Evolutionary conservation across 35 echinoderm and acorn worm genomes (phyloP), one percentile per base, ranked within the genome.

Genomic region (Apostichopus japonicus): DNA sequence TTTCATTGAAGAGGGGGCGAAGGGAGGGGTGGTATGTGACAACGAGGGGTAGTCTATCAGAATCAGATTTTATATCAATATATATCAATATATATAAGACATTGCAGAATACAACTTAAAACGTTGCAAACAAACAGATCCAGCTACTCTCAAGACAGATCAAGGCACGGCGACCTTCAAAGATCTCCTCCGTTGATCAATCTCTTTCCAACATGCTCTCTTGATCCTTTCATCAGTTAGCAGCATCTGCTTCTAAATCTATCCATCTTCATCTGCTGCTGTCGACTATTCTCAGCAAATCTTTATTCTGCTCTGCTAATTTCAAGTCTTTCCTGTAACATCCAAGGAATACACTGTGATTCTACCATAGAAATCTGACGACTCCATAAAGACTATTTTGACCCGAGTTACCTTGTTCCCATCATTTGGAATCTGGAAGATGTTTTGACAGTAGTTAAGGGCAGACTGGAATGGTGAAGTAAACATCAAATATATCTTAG

Each of bases 301-400:
- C 33, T 44, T 44, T 44, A 44, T 44, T 44, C 33, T 44, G 33
- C 33, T 44, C 2, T 44, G 33, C 4, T 75, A 44, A 44, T 44
- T 44, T 89, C 86, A 89, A 13, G 61, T 89, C 56, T 73, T 89
- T 24, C 86, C 86, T 4, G 72, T 33, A 63, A 89, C 59, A 89
- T 89, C 86, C 62, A 89, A 63, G 52, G 56, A 72, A 65, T 89
- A 89, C 2, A 89, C 63, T 8, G 86, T 89, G 23, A 89, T 89
- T 27, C 86, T 89, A 10, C 86, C 86, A 33, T 89, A 89, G 53
- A 89, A 89, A 56, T 89, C 86, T 24, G 86, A 62, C 6, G 56
- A 65, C 17, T 89, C 86, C 51, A 65, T 22, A n/a, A 89, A 89
- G 24, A 72, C 9, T 15, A 89, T 89, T 73, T 89, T 89, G 19